These are phyloP conservation scores for Glomeris maerens DNA, from an alignment of 1,140 invertebrate genomes.

Conservation along the genomic window DNA sequence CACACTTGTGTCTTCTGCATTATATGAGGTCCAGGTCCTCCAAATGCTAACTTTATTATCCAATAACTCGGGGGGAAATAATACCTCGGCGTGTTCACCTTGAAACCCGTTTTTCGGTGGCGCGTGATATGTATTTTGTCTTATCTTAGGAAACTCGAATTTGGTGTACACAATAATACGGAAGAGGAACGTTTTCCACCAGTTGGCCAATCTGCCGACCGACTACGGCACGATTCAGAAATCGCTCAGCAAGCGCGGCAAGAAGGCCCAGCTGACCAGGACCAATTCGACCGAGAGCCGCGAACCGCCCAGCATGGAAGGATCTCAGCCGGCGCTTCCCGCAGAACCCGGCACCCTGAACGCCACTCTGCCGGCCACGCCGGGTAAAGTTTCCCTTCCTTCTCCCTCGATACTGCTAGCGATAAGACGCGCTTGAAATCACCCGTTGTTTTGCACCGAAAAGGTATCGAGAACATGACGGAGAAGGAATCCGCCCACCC, in stretches of 20 bases:
- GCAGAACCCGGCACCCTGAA: conserved; percentile 82
- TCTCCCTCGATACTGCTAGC: conserved; percentile 10
- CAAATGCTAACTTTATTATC: no score
- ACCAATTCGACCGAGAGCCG: conserved; percentile 16
- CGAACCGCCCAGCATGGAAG: conserved; percentile 53
- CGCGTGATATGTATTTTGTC: conserved; percentile 8
- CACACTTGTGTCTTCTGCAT: no score
- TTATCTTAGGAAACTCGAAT: conserved; percentile 72
- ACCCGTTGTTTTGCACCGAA: conserved; percentile 14
- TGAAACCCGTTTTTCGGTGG: not conserved
- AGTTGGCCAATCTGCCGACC: conserved; percentile 84
- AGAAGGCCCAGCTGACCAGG: conserved; percentile 26
- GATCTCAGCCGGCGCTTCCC: conserved; percentile 64
- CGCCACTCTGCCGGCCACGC: conserved; percentile 73
- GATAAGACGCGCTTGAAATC: not conserved
- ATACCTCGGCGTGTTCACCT: not conserved
- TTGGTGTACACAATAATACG: conserved; percentile 97
- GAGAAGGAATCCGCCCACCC: conserved; percentile 81
- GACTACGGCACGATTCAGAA: conserved; percentile 79
- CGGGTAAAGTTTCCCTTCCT: conserved; percentile 35
- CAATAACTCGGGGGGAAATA: no score
- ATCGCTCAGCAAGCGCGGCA: conserved; percentile 52
- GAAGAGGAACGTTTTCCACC: conserved; percentile 93
- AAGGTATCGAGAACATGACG: conserved; percentile 84
- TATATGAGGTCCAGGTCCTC: no score